A percentile compares a stretch with the other conserved stretches of the same genome.
These are phyloP conservation scores for Psephotus haematonotus DNA, from an alignment of 2,113 vertebrate species.

Conservation along the genomic window DNA sequence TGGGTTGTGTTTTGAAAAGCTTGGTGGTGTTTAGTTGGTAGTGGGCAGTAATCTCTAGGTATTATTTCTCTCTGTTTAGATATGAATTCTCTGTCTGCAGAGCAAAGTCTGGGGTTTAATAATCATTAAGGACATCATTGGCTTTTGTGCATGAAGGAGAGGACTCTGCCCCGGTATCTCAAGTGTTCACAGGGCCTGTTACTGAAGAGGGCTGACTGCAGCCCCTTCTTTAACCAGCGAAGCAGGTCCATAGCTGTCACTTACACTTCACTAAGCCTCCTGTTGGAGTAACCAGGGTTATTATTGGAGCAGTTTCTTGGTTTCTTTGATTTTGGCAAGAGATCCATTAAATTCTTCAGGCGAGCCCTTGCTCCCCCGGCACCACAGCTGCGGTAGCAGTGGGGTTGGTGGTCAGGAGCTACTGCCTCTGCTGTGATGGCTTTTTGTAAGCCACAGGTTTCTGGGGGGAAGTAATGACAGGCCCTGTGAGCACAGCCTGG, in stretches of 20 bases:
- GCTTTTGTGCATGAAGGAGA: not conserved
- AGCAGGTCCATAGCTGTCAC: not conserved
- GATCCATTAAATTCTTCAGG: not conserved
- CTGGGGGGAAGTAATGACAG: not conserved
- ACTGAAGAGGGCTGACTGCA: not conserved
- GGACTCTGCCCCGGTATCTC: not conserved
- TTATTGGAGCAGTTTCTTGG: not conserved
- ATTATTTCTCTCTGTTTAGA: not conserved
- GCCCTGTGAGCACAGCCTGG: not conserved
- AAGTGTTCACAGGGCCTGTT: not conserved
- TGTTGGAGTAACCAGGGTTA: not conserved
- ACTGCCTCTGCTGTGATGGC: not conserved
- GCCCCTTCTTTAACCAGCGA: not conserved
- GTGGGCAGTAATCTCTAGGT: not conserved
- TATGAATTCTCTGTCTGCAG: not conserved
- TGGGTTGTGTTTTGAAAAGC: not conserved
- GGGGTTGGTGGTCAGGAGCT: not conserved
- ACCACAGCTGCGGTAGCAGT: not conserved
- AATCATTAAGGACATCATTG: not conserved
- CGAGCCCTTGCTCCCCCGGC: not conserved
- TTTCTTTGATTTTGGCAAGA: not conserved
- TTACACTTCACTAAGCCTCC: not conserved
- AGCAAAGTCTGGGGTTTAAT: not conserved
- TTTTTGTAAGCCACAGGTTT: not conserved
- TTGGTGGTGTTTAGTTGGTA: not conserved